Evolutionary conservation across 2,888 invertebrate species (phyloP).

Genomic region (Brachypalpus laphriformis): DNA sequence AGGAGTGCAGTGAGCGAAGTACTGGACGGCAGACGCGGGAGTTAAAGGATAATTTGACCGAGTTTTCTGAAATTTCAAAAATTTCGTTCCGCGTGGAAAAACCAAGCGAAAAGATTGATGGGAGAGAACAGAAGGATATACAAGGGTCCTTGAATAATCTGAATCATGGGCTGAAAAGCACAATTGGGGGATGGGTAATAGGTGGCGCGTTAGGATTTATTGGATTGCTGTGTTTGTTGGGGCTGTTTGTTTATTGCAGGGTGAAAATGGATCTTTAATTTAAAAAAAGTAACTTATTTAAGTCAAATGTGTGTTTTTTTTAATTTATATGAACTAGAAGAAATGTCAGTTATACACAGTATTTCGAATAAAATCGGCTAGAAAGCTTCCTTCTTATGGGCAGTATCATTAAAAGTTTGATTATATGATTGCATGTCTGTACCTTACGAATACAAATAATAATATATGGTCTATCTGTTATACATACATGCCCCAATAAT

Average conservation of each 20-base stretch:
- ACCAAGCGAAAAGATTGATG: slow-evolving; percentile 62
- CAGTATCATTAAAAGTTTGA: too few relatives aligned
- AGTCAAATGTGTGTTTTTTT: too few relatives aligned
- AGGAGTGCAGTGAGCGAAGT: slow-evolving; percentile 77
- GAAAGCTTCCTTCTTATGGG: too few relatives aligned
- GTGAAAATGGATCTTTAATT: not conserved
- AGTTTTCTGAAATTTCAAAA: slow-evolving; percentile 79
- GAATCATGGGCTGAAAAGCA: not conserved
- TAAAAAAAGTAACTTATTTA: not conserved
- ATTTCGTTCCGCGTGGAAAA: slow-evolving; percentile 80
- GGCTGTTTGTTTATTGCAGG: slow-evolving; percentile 14
- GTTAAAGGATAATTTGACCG: slow-evolving; percentile 75
- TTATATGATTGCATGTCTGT: too few relatives aligned
- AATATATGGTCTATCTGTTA: too few relatives aligned
- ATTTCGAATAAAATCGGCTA: too few relatives aligned
- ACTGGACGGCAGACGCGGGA: slow-evolving; percentile 77
- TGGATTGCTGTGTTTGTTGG: slow-evolving; percentile 36
- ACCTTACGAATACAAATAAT: too few relatives aligned
- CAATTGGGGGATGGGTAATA: slow-evolving; percentile 6
- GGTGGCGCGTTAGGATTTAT: slow-evolving; percentile 12
- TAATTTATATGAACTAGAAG: too few relatives aligned
- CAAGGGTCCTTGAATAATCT: not conserved
- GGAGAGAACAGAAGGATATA: not conserved
- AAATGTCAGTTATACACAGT: too few relatives aligned
- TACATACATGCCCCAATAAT: too few relatives aligned